phyloP scores from a whole-genome alignment of 2,888 invertebrate species.

The Sminthurides aquaticus region DNA sequence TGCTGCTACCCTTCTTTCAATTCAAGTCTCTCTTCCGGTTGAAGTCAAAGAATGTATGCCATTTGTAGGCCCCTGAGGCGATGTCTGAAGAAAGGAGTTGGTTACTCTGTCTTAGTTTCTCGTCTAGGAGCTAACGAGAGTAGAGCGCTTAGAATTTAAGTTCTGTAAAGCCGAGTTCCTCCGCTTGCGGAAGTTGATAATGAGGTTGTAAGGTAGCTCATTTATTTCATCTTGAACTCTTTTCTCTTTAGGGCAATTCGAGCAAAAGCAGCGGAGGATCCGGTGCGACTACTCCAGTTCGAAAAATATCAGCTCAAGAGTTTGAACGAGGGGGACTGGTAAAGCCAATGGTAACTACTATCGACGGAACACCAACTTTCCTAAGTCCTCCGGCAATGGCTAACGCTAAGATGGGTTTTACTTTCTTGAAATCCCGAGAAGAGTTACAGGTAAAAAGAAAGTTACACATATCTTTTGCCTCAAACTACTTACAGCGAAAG shows the following conservation, averaged over 20 bases:
- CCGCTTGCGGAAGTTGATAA: too few species aligned
- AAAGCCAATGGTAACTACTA: conserved; percentile 86
- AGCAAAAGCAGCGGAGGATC: conserved; percentile 57
- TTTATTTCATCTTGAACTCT: too few species aligned
- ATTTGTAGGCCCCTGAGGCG: too few species aligned
- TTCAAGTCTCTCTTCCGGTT: too few species aligned
- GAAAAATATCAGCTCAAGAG: conserved; percentile 90
- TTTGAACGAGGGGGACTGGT: conserved; percentile 86
- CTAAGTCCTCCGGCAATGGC: conserved; percentile 50
- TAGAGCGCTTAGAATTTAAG: too few species aligned
- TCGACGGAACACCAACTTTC: conserved; percentile 90
- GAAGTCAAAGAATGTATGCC: too few species aligned
- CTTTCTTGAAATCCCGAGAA: conserved; percentile 41
- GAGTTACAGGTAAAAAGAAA: conserved; percentile 40
- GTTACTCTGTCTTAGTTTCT: too few species aligned
- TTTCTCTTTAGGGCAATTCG: conserved; percentile 19
- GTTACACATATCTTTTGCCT: not conserved
- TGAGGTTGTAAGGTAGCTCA: not conserved
- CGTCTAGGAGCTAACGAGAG: too few species aligned
- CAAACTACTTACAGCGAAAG: not conserved
- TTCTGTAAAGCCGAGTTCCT: too few species aligned
- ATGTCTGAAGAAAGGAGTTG: too few species aligned
- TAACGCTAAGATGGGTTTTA: conserved; percentile 37
- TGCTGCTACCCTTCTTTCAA: too few species aligned
- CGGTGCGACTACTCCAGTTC: conserved; percentile 86